Conservation (phyloP, 1,140 invertebrate species). For the Agraylea sexmaculata region DNA sequence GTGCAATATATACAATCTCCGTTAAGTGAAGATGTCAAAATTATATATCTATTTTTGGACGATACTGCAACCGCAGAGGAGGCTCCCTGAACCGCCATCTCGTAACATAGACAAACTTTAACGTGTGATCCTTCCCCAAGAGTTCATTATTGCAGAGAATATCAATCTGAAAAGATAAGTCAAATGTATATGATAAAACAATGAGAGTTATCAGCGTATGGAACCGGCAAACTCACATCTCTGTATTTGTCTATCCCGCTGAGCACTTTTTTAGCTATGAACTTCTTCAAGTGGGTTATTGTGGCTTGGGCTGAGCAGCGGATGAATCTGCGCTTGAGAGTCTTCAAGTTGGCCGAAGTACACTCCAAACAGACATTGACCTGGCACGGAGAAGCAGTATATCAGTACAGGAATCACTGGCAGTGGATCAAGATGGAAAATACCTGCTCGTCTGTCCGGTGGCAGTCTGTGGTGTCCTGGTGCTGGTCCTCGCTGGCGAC, state of each 20-base stretch:
- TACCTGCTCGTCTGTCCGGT: constrained; percentile 90
- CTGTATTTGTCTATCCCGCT: constrained; percentile 85
- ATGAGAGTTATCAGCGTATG: not conserved
- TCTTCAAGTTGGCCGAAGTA: constrained; percentile 70
- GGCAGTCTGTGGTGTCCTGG: constrained; percentile 80
- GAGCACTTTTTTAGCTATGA: constrained; percentile 90
- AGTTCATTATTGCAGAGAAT: constrained; percentile 98
- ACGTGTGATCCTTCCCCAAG: constrained; percentile 94
- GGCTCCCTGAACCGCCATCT: constrained; percentile 92
- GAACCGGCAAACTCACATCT: constrained; percentile 60
- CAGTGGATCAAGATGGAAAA: not conserved
- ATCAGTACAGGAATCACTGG: not conserved
- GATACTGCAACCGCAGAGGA: constrained; percentile 71
- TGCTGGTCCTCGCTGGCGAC: constrained; percentile 50
- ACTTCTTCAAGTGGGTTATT: constrained; percentile 94
- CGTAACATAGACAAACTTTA: constrained; percentile 97
- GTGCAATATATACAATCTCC: no score
- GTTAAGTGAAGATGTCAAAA: no score
- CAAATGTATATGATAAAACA: not conserved
- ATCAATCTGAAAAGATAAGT: constrained; percentile 64
- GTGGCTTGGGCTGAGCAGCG: constrained; percentile 92
- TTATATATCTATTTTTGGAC: constrained; percentile 59
- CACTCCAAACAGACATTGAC: constrained; percentile 85
- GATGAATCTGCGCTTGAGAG: constrained; percentile 79
- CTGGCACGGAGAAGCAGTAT: constrained; percentile 31